Evolutionary conservation across 2,888 invertebrate species (phyloP).

Genomic region (Metellina segmentata): DNA sequence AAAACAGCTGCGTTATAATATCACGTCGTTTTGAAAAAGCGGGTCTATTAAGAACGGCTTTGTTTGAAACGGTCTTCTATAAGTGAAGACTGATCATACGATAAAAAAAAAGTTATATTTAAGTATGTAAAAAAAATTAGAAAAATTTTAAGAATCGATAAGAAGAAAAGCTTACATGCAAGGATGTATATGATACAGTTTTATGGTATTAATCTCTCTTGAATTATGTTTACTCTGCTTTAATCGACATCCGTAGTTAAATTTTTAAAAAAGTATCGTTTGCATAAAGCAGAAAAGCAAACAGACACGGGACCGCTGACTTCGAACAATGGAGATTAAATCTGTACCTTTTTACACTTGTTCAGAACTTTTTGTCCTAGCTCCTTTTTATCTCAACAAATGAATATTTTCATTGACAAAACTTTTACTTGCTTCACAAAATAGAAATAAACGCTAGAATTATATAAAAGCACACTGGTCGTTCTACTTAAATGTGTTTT

Average conservation of each 20-base stretch:
- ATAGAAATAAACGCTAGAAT: no score
- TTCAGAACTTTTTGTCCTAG: no score
- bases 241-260: slow-evolving; percentile 1
- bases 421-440: no score
- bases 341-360: background rate
- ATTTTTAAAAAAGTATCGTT: background rate
- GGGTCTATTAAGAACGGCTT: background rate
- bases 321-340: background rate
- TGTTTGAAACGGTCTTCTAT: background rate
- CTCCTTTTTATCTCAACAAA: no score
- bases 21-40: background rate
- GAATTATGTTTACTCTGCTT: background rate
- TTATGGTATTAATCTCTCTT: background rate
- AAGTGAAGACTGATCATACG: background rate
- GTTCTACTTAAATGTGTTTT: no score
- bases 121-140: background rate
- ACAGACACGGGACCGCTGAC: background rate
- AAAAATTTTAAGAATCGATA: background rate
- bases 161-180: background rate
- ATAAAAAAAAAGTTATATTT: background rate
- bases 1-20: background rate
- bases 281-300: background rate
- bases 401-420: no score
- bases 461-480: no score
- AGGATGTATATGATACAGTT: background rate